Conservation (phyloP, 2,888 invertebrate genomes). For the Elaeidobius kamerunicus region DNA sequence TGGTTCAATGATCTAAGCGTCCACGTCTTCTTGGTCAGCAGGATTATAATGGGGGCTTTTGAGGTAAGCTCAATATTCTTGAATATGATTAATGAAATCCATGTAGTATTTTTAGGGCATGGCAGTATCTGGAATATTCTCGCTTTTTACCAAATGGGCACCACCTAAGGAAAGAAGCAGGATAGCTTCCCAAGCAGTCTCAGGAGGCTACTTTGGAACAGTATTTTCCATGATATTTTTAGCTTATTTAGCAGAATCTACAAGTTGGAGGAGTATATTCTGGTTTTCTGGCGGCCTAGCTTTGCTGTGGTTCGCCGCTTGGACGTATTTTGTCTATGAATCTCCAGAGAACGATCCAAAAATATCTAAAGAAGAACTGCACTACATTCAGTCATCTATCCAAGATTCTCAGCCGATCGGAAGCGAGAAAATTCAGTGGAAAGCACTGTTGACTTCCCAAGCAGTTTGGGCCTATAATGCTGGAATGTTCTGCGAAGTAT, state of each 20-base stretch:
- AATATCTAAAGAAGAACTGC: slow-evolving; percentile 68
- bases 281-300: slow-evolving; percentile 63
- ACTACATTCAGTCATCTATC: slow-evolving; percentile 65
- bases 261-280: slow-evolving; percentile 79
- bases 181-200: slow-evolving; percentile 77
- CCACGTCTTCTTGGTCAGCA: slow-evolving; percentile 63
- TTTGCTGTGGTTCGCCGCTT: slow-evolving; percentile 66
- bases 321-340: slow-evolving; percentile 69
- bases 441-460: slow-evolving; percentile 66
- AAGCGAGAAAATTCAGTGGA: slow-evolving; percentile 70
- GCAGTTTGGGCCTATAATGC: slow-evolving; percentile 67
- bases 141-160: slow-evolving; percentile 83
- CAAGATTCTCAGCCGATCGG: slow-evolving; percentile 51
- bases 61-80: no score
- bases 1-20: slow-evolving; percentile 70
- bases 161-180: slow-evolving; percentile 74
- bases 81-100: no score
- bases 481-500: slow-evolving; percentile 75
- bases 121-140: slow-evolving; percentile 74
- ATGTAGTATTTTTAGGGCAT: slow-evolving; percentile 67
- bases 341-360: slow-evolving; percentile 70
- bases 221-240: slow-evolving; percentile 78
- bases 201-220: slow-evolving; percentile 81
- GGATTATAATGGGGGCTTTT: slow-evolving; percentile 47
- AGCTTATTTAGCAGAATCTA: slow-evolving; percentile 65